A percentile compares a stretch with the other conserved stretches of the same genome.
Conservation (phyloP, 1,140 invertebrate species). For the Drosophila santomea region DNA sequence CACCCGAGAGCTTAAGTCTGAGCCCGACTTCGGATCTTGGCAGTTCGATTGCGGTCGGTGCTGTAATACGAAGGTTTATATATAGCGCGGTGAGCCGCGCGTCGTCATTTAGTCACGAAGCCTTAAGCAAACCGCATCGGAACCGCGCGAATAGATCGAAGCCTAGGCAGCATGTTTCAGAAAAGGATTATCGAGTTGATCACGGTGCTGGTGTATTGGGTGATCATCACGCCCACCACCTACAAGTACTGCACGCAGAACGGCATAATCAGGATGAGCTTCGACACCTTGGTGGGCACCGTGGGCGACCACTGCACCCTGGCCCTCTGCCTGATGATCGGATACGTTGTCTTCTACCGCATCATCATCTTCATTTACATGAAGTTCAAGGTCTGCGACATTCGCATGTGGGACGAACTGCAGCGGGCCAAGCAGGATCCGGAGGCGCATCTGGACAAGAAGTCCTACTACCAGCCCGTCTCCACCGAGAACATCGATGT, state of each 20-base stretch:
- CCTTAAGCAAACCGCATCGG: conserved; percentile 55
- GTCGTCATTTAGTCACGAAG: conserved; percentile 71
- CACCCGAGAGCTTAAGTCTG: conserved; percentile 5
- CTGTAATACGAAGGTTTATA: conserved; percentile 48
- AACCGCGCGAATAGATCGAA: conserved; percentile 7
- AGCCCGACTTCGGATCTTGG: conserved; percentile 37
- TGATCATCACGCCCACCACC: conserved; percentile 56
- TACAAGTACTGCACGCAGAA: conserved; percentile 59
- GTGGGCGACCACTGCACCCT: conserved; percentile 61
- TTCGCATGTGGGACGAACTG: conserved; percentile 67
- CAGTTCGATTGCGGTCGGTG: conserved; percentile 38
- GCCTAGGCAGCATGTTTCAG: conserved; percentile 59
- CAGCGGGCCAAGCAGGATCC: conserved; percentile 63
- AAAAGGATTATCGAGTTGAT: conserved; percentile 76
- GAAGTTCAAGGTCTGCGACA: conserved; percentile 69
- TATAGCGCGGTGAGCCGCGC: conserved; percentile 54
- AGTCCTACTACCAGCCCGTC: conserved; percentile 64
- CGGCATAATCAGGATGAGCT: conserved; percentile 50
- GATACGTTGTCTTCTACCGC: conserved; percentile 62
- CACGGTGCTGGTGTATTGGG: conserved; percentile 68
- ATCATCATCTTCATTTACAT: conserved; percentile 68
- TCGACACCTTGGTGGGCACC: conserved; percentile 51
- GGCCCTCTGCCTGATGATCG: conserved; percentile 52
- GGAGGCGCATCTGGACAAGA: conserved; percentile 48
- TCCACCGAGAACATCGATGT: conserved; percentile 65